Percentiles rank a stretch among this genome's conserved stretches.
Evolutionary conservation across 2,888 invertebrate genomes (phyloP).

Genomic region (Fragum fragum): DNA sequence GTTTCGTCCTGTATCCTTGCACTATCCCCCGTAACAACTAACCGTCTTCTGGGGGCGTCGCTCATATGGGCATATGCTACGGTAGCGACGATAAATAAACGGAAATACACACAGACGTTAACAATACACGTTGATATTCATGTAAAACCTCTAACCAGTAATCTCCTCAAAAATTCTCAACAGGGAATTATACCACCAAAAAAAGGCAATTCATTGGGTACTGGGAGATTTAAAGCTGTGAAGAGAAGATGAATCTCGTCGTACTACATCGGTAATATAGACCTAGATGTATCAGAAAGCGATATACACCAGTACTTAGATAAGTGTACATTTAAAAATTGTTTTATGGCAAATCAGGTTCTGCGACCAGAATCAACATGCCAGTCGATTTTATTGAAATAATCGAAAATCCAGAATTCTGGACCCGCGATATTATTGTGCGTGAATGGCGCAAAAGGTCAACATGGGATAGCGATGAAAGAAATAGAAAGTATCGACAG

Average conservation of each 20-base stretch:
- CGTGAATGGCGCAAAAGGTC: neutral
- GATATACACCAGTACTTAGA: neutral
- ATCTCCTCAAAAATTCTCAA: too few species aligned
- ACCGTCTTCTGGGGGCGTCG: too few species aligned
- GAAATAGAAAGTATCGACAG: too few species aligned
- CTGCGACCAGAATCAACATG: neutral
- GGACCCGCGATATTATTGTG: neutral
- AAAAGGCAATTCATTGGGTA: neutral
- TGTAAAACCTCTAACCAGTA: too few species aligned
- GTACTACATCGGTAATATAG: slow-evolving; percentile 12
- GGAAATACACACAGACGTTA: too few species aligned
- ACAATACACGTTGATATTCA: too few species aligned
- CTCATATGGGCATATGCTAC: too few species aligned
- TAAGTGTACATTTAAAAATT: too few species aligned
- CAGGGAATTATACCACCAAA: neutral
- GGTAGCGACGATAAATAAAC: too few species aligned
- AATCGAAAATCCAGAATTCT: slow-evolving; percentile 13
- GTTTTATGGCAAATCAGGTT: slow-evolving; percentile 12
- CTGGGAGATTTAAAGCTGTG: neutral
- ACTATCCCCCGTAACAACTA: too few species aligned
- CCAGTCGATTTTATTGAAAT: neutral
- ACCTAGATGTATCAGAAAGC: too few species aligned
- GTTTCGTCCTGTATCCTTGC: too few species aligned
- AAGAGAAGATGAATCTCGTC: neutral
- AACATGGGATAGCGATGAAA: neutral